Conservation (phyloP, 2,113 vertebrate species). For the Thryonomys swinderianus region DNA sequence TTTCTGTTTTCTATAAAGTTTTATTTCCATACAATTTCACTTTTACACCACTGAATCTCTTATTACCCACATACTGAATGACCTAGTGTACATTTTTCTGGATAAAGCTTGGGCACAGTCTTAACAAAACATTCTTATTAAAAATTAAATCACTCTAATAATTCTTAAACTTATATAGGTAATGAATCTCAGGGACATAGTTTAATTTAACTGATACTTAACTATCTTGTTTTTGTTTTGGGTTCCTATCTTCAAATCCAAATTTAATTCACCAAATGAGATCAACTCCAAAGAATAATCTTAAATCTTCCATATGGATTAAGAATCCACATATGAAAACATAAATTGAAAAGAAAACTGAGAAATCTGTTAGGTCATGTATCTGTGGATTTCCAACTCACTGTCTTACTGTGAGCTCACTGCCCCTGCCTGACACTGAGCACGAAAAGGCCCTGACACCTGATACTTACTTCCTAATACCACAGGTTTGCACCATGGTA, state of each 20-base stretch:
- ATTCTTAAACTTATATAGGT: background rate
- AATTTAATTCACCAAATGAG: background rate
- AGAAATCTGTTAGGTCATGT: background rate
- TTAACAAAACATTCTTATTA: background rate
- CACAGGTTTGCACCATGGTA: background rate
- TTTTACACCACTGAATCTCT: background rate
- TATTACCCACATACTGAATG: background rate
- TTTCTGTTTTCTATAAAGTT: background rate
- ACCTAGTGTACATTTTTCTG: background rate
- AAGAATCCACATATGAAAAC: background rate
- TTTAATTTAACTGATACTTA: background rate
- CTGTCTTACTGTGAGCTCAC: background rate
- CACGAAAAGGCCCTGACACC: fast-evolving
- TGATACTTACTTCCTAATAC: background rate
- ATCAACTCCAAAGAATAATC: background rate
- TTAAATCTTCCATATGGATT: background rate
- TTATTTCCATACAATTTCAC: background rate
- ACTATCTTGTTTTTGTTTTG: background rate
- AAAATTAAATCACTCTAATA: background rate
- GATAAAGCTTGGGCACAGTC: background rate
- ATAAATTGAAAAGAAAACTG: background rate
- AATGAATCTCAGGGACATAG: background rate
- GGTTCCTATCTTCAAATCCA: background rate
- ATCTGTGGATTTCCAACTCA: background rate
- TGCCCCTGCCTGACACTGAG: background rate